A percentile compares a stretch with the other conserved stretches of the same genome.
Evolutionary conservation across 2,888 invertebrate genomes (phyloP).

Genomic region (Bembecia ichneumoniformis): DNA sequence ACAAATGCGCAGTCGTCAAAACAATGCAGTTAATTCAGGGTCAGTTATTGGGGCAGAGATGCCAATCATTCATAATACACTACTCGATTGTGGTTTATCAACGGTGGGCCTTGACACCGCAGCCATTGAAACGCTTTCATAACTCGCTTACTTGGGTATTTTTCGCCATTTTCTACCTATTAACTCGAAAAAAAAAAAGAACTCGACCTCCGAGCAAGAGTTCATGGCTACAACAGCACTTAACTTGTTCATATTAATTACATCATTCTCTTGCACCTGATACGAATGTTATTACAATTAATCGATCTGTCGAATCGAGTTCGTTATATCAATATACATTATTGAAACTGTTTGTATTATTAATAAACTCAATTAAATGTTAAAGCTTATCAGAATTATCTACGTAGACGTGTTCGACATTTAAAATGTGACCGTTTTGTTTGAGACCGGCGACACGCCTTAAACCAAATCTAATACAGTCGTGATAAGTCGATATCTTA

Average conservation of each 20-base stretch:
- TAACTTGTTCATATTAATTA: not conserved
- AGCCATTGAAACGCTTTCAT: conserved; percentile 39
- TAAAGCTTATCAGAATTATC: not conserved
- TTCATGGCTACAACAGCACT: not conserved
- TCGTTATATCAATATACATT: not conserved
- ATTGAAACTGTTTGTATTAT: not conserved
- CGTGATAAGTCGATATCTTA: conserved; percentile 46
- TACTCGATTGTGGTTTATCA: conserved; percentile 15
- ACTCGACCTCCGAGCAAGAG: not conserved
- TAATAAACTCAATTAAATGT: not conserved
- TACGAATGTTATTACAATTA: not conserved
- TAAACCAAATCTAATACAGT: conserved; percentile 28
- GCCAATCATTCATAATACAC: conserved; percentile 12
- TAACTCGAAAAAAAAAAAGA: not conserved
- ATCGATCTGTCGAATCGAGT: not conserved
- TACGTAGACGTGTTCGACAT: not conserved
- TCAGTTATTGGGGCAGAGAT: conserved; percentile 8
- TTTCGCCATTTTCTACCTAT: not conserved
- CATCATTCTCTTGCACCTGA: not conserved
- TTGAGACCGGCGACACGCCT: conserved; percentile 18
- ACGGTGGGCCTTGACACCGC: conserved; percentile 45
- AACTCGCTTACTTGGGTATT: conserved; percentile 26
- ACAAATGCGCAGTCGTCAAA: not conserved
- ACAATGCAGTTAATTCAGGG: conserved; percentile 4
- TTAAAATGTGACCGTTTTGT: not conserved